Percentiles rank a stretch among this genome's conserved stretches.
phyloP scores from a whole-genome alignment of 2,113 vertebrate species.

The Rhabdomys dilectus region DNA sequence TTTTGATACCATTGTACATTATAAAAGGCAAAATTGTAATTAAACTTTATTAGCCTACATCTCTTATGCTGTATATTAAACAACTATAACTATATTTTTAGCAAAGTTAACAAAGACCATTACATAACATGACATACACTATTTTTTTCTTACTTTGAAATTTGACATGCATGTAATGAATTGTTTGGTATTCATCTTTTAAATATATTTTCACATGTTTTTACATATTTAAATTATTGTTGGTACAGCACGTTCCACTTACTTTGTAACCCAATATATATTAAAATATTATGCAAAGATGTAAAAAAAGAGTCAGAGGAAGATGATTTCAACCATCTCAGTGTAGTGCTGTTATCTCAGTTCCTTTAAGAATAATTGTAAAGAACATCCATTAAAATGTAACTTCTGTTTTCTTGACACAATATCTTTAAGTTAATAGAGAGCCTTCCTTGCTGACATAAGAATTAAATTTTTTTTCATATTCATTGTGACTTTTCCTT shows the following conservation, averaged over 20 bases:
- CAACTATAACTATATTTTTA: slow-evolving; percentile 5
- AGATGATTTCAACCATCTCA: not conserved
- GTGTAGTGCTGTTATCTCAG: not conserved
- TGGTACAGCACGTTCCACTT: not conserved
- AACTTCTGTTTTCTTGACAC: not conserved
- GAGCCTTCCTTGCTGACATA: not conserved
- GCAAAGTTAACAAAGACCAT: not conserved
- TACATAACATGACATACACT: not conserved
- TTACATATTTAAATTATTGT: not conserved
- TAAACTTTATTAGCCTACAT: not conserved
- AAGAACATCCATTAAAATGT: not conserved
- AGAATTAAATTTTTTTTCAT: slow-evolving; percentile 16
- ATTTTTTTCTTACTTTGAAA: slow-evolving; percentile 37
- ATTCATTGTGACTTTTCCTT: not conserved
- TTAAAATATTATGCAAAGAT: not conserved
- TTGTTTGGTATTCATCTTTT: not conserved
- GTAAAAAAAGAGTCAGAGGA: not conserved
- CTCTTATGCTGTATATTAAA: not conserved
- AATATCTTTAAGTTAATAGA: not conserved
- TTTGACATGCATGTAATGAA: not conserved
- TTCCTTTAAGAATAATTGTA: not conserved
- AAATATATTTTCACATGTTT: not conserved
- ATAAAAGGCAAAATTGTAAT: not conserved
- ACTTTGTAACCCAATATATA: not conserved
- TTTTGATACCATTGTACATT: not conserved